These are phyloP conservation scores for Ciconia nigra DNA, from an alignment of 2,797 vertebrate species.

Conservation along the genomic window DNA sequence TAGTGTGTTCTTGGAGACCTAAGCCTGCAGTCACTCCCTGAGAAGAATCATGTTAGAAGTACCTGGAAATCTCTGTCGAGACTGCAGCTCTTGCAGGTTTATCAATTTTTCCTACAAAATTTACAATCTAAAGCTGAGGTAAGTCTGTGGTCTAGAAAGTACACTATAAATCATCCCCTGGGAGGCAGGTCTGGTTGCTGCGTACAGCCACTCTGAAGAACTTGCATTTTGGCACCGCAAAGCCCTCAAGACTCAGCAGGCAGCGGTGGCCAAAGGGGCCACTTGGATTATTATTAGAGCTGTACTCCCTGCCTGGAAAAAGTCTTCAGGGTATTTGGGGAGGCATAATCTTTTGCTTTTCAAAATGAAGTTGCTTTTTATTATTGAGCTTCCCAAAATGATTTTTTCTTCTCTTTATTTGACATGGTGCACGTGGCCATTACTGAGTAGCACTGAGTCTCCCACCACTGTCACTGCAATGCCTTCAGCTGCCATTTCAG, in stretches of 20 bases:
- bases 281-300: neutral
- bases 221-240: neutral
- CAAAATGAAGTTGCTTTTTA: neutral
- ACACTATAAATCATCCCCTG: neutral
- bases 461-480: neutral
- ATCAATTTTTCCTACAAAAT: neutral
- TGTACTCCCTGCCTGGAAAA: neutral
- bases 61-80: neutral
- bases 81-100: neutral
- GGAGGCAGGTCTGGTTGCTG: neutral
- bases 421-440: rapidly evolving
- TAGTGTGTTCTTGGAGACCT: neutral
- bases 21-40: neutral
- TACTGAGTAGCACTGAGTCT: neutral
- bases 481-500: neutral
- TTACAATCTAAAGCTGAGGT: neutral
- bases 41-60: neutral
- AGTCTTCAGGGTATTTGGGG: neutral
- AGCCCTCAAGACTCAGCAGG: neutral
- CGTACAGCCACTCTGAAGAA: neutral
- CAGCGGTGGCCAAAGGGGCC: neutral
- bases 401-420: neutral
- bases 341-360: neutral
- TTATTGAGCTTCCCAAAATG: neutral
- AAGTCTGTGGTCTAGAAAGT: neutral